These are phyloP conservation scores for Myopa testacea DNA, from an alignment of 2,888 invertebrate species.

Conservation along the genomic window DNA sequence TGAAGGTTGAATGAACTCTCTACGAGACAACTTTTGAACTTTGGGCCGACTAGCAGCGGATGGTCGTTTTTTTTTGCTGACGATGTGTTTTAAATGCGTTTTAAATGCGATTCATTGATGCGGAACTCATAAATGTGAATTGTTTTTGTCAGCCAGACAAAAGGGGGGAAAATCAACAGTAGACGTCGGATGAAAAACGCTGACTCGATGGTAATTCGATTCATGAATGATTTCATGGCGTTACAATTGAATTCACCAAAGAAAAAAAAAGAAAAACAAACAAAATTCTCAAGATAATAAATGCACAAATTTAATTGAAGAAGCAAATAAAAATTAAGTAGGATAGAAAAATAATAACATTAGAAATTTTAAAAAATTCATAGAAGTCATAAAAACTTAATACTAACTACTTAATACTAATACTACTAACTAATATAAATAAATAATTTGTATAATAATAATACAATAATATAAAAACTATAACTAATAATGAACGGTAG, in stretches of 20 bases:
- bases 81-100: slow-evolving; percentile 27
- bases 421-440: no score
- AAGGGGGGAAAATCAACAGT: neutral
- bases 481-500: no score
- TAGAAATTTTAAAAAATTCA: no score
- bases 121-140: slow-evolving; percentile 27
- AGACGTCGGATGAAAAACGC: neutral
- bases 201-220: neutral
- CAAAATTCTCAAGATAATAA: neutral
- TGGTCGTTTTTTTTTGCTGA: neutral
- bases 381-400: no score
- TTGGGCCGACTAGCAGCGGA: neutral
- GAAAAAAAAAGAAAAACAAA: slow-evolving; percentile 2
- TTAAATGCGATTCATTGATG: slow-evolving; percentile 36
- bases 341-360: no score
- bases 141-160: slow-evolving; percentile 18
- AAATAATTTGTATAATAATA: no score
- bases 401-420: no score
- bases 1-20: slow-evolving; percentile 21
- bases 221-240: neutral
- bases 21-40: slow-evolving; percentile 10
- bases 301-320: no score
- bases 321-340: no score
- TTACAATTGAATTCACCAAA: slow-evolving; percentile 4
- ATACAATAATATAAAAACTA: no score